phyloP scores from a whole-genome alignment of 2,797 vertebrate species.

The Hemibagrus guttatus region DNA sequence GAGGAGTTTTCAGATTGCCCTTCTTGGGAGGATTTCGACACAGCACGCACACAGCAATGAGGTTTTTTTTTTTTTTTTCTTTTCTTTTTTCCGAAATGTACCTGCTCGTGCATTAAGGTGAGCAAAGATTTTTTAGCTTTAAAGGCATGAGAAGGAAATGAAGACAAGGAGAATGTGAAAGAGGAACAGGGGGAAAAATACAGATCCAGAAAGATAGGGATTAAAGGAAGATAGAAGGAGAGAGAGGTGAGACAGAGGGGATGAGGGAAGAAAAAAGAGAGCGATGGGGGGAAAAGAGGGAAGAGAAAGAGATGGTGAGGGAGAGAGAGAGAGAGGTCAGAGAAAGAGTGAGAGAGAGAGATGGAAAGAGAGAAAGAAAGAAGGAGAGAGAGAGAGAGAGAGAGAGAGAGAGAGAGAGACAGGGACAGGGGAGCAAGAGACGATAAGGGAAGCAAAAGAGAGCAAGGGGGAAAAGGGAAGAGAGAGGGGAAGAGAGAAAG shows the following conservation, averaged over 20 bases:
- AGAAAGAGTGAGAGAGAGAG: slow-evolving; percentile 57
- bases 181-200: no score
- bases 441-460: background rate
- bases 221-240: background rate
- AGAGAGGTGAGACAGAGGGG: background rate
- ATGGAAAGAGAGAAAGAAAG: background rate
- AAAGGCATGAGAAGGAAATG: background rate
- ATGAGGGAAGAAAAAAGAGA: slow-evolving; percentile 60
- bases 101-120: background rate
- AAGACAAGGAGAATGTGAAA: background rate
- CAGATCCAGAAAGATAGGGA: background rate
- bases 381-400: background rate
- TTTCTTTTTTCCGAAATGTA: background rate
- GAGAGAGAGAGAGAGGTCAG: slow-evolving; percentile 52
- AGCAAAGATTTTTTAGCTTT: background rate
- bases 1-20: background rate
- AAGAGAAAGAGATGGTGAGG: background rate
- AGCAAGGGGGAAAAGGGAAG: background rate
- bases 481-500: background rate
- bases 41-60: background rate
- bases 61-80: no score
- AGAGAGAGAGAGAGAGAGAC: background rate
- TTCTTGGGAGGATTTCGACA: background rate
- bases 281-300: background rate
- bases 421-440: background rate